These are phyloP conservation scores for Cyphomyrus discorhynchus DNA, from an alignment of 2,113 vertebrate genomes.

Conservation along the genomic window DNA sequence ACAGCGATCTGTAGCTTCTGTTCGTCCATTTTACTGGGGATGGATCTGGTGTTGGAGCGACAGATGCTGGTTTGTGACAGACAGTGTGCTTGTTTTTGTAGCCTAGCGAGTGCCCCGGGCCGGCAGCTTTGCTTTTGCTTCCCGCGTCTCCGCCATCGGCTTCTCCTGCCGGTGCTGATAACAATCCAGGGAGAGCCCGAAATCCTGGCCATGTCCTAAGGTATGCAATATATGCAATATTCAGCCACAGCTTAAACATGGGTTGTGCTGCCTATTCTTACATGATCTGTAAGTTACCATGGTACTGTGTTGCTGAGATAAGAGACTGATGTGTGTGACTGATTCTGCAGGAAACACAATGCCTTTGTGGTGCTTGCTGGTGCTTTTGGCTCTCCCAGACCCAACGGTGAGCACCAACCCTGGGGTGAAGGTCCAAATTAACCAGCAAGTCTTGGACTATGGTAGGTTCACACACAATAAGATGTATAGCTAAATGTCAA, in stretches of 20 bases:
- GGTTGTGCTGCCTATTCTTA: not conserved
- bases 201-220: no score
- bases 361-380: constrained; percentile 38
- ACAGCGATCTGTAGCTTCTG: no score
- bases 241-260: not conserved
- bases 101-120: no score
- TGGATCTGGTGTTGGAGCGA: no score
- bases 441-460: constrained; percentile 58
- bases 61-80: no score
- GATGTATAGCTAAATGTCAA: not conserved
- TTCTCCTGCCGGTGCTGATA: no score
- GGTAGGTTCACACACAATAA: constrained; percentile 37
- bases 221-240: not conserved
- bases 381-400: constrained; percentile 38
- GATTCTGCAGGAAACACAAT: not conserved
- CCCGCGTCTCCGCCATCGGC: no score
- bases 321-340: not conserved
- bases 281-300: not conserved
- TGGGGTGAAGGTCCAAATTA: constrained; percentile 56
- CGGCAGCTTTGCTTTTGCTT: no score
- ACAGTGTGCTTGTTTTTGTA: no score
- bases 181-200: no score
- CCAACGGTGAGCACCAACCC: constrained; percentile 37
- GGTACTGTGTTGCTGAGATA: rapidly evolving
- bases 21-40: no score